Conservation (phyloP, 2,113 vertebrate genomes). For the Hippocampus comes region DNA sequence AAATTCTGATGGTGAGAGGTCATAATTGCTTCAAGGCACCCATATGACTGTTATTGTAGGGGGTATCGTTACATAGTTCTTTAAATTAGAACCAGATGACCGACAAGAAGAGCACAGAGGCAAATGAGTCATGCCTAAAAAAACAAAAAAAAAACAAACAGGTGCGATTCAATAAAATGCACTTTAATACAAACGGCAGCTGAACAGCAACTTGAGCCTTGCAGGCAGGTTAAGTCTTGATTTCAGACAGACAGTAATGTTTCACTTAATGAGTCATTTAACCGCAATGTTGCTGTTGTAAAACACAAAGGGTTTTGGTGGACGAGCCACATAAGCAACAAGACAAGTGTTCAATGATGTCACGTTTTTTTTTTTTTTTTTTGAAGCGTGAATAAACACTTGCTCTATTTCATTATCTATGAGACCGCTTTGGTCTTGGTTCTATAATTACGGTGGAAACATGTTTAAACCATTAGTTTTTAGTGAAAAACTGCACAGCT, state of each 20-base stretch:
- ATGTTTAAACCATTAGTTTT: constrained; percentile 5
- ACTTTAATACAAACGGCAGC: neutral
- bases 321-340: neutral
- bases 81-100: neutral
- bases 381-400: neutral
- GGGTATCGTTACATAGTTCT: neutral
- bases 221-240: neutral
- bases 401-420: neutral
- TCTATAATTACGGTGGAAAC: neutral
- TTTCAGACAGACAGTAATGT: neutral
- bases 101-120: neutral
- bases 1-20: neutral
- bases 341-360: neutral
- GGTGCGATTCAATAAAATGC: constrained; percentile 1
- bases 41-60: neutral
- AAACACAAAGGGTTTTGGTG: neutral
- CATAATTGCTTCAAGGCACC: neutral
- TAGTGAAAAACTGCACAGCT: neutral
- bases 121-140: neutral
- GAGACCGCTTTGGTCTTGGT: neutral
- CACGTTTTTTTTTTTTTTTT: neutral
- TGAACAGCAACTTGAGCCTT: neutral
- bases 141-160: neutral
- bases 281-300: neutral
- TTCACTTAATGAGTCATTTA: neutral